These are phyloP conservation scores for Parauchenoglanis punctatus DNA, from an alignment of 2,797 vertebrate species.

Conservation along the genomic window DNA sequence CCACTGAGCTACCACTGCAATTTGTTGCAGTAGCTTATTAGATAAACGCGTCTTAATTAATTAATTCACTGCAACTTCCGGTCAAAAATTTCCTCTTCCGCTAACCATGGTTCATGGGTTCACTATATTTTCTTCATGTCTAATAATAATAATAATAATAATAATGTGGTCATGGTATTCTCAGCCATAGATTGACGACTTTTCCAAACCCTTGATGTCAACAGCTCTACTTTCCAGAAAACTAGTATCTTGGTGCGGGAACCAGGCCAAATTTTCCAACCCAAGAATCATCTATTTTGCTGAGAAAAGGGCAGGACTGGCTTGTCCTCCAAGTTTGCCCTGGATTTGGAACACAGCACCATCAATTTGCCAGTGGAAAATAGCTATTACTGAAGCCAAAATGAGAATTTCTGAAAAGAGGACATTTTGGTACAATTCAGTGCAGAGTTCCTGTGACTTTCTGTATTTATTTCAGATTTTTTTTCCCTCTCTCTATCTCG, in stretches of 20 bases:
- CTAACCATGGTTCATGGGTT: neutral
- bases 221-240: neutral
- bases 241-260: neutral
- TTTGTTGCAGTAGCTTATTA: neutral
- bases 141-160: neutral
- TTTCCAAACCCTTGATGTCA: neutral
- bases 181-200: neutral
- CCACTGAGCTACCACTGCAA: too few species aligned
- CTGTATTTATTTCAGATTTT: constrained; percentile 30
- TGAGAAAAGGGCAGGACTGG: neutral
- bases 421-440: neutral
- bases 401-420: neutral
- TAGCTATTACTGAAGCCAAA: neutral
- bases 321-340: neutral
- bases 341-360: neutral
- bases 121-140: neutral
- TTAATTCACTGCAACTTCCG: neutral
- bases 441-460: constrained; percentile 23
- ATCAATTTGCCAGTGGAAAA: constrained; percentile 3
- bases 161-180: neutral
- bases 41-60: neutral
- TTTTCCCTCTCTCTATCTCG: neutral
- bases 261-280: neutral
- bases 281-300: neutral
- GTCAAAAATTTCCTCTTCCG: neutral